Conservation (phyloP, 1,140 invertebrate genomes). For the Drosophila triauraria region DNA sequence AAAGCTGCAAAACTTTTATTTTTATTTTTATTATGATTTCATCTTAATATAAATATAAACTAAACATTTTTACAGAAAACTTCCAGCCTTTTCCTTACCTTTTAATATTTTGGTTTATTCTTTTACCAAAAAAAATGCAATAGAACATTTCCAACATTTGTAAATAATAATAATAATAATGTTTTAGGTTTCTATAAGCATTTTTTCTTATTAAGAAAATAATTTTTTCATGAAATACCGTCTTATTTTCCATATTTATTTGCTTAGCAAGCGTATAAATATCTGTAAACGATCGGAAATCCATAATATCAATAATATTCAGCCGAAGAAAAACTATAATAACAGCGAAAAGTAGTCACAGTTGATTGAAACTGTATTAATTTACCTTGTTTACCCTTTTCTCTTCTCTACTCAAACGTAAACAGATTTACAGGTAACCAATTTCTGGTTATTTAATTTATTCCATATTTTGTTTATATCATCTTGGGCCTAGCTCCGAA, state of each 20-base stretch:
- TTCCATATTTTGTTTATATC: not conserved
- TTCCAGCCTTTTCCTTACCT: no score
- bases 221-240: not conserved
- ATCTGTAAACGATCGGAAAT: not conserved
- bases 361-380: not conserved
- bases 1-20: no score
- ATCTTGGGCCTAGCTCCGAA: not conserved
- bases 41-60: no score
- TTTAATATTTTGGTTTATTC: not conserved
- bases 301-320: not conserved
- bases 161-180: no score
- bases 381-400: not conserved
- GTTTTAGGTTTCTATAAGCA: no score
- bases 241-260: not conserved
- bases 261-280: not conserved
- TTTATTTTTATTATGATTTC: no score
- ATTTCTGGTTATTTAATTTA: constrained; percentile 12
- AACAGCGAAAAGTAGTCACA: not conserved
- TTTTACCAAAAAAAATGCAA: no score
- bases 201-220: no score
- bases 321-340: not conserved
- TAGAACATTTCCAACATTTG: no score
- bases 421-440: not conserved
- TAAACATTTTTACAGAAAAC: no score
- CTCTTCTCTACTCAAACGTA: not conserved